Evolutionary conservation across 1,140 invertebrate genomes (phyloP), one percentile per base, ranked within the genome.

Genomic region (Euglossa dilemma): DNA sequence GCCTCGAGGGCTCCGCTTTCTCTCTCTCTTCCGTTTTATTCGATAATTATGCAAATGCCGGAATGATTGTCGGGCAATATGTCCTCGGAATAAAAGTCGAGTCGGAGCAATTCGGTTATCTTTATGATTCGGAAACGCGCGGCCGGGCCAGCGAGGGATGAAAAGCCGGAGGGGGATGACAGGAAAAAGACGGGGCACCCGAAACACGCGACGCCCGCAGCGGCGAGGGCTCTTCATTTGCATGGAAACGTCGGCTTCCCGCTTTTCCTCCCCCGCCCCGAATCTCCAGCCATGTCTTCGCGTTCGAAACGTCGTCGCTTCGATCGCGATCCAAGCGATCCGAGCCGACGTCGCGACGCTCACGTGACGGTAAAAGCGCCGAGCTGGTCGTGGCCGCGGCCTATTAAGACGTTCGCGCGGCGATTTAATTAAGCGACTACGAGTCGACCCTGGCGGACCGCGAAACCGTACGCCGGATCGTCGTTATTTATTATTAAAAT

Each of bases 21-120:
- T 80, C 84, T 57, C 69, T 54, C 84, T 86, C 28, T 85, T 61
- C 54, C 75, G 84, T 93, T 94, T 93, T 93, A 94, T 94, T 94
- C 89, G 93, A 94, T 94, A 94, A 94, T 94, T 94, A 94, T 94
- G 93, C 89, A 94, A 94, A 94, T 94, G 91, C 85, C 47, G 71
- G 86, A 93, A 94, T 93, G 93, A 94, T 94, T 94, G 93, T 94
- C 92, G 92, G 90, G 91, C 93, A 93, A 93, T 93, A 93, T 92
- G 93, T 93, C 91, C 92, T 92, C 76, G 89, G 90, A 94, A 93
- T 92, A 92, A 93, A 92, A 93, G 88, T 91, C 86, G 88, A 87
- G 89, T 77, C 89, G 73, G 88, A 90, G 90, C 92, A 90, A 93
- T 94, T 94, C 90, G 92, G 92, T 94, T 94, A 94, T 93, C 93